Conservation (phyloP, 2,113 vertebrate genomes). For the Oryzias celebensis region DNA sequence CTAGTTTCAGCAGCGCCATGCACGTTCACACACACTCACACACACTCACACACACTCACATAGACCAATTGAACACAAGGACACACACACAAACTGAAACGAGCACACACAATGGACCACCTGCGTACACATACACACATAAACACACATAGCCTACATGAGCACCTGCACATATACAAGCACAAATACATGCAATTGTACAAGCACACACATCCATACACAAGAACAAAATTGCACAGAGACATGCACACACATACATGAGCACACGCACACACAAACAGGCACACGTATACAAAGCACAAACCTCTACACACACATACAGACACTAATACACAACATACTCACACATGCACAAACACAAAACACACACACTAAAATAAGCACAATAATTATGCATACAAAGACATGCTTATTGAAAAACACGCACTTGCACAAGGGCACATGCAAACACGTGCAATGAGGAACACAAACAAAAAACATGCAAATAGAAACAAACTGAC, state of each 20-base stretch:
- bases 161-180: neutral
- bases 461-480: no score
- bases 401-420: no score
- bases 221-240: neutral
- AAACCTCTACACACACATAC: neutral
- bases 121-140: neutral
- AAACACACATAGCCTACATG: neutral
- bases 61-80: neutral
- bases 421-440: no score
- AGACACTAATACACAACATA: neutral
- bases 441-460: no score
- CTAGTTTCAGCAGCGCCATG: constrained; percentile 1
- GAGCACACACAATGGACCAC: neutral
- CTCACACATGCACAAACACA: no score
- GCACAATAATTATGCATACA: no score
- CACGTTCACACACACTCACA: constrained; percentile 5
- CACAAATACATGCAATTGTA: neutral
- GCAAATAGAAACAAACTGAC: no score
- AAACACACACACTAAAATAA: no score
- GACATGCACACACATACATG: no score
- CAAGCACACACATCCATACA: neutral
- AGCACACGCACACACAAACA: no score
- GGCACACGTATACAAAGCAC: no score
- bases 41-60: constrained; percentile 1
- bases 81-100: neutral